Base-by-base conservation (phyloP, 2,888 invertebrate species). In the Scaptomyza caliginosa region DNA sequence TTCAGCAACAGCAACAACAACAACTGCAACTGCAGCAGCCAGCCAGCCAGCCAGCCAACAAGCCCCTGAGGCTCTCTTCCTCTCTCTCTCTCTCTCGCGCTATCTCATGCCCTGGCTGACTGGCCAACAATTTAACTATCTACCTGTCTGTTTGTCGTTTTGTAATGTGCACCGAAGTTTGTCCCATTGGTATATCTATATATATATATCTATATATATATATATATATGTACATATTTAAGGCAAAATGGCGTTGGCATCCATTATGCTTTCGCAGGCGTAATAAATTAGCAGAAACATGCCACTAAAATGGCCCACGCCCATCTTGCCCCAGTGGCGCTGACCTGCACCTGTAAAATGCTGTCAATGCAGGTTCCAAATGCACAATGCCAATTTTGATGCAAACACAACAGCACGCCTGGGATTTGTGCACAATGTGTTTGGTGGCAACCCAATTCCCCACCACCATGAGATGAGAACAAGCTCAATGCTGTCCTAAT, bases 221-320 rank as follows among this genome's bases (percentile, higher is more conserved):
- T 11, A 26, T 26, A 10, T 11, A 3, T 26, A 10, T 26, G 8
- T 26, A 10, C 13, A 16, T 32, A 1, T 32, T 2, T 32, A 6
- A 28, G 50, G 38, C 49, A 62, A 34, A 34, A 63, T 49, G 70
- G 74, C 66, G 69, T 60, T 51, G 59, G 59, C 58, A 42, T 68
- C 48, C 74, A 72, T 72, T 67, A 84, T 73, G 70, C 69, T 76
- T 34, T 83, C 86, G 70, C 82, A 81, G 82, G 87, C 76, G 87
- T 69, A 87, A 83, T 87, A 83, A 86, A 83, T 83, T 87, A 86
- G 82, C 76, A 84, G 82, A 86, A 83, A 83, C 82, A 82, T 84
- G 85, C 82, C 82, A 86, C 85, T 85, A 81, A 84, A 86, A 84
- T 84, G 86, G 67, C 32, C 46, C 21, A 32, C 4, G 21, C 21